phyloP scores from a whole-genome alignment of 2,888 invertebrate genomes.

The Molanna angustata region DNA sequence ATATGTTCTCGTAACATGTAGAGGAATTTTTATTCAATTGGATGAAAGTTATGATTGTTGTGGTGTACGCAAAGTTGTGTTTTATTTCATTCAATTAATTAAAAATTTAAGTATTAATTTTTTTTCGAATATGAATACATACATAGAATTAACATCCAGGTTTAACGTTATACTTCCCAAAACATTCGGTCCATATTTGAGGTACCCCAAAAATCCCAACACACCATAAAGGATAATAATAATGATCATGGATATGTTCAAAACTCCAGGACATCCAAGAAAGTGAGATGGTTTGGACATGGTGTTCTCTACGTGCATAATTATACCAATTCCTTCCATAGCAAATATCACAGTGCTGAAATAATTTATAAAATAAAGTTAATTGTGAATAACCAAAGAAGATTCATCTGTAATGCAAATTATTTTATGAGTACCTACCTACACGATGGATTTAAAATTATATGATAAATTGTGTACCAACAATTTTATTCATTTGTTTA shows the following conservation, averaged over 20 bases:
- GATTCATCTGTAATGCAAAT: too few relatives aligned
- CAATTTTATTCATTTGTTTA: too few relatives aligned
- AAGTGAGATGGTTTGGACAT: constrained; percentile 83
- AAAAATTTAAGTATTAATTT: not conserved
- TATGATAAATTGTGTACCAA: too few relatives aligned
- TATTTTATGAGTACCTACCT: too few relatives aligned
- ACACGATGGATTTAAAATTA: too few relatives aligned
- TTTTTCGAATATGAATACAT: constrained; percentile 41
- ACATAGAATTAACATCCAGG: constrained; percentile 64
- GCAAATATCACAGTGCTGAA: constrained; percentile 91
- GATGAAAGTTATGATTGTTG: too few relatives aligned
- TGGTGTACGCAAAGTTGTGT: not conserved
- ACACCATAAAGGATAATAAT: constrained; percentile 76
- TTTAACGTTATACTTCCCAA: constrained; percentile 80
- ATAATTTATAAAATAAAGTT: too few relatives aligned
- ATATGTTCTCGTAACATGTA: too few relatives aligned
- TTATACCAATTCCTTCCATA: constrained; percentile 93
- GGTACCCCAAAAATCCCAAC: constrained; percentile 88
- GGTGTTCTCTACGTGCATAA: constrained; percentile 89
- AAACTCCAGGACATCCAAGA: constrained; percentile 77
- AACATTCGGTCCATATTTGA: constrained; percentile 72
- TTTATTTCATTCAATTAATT: not conserved
- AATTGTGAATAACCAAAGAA: too few relatives aligned
- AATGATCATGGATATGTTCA: constrained; percentile 83
- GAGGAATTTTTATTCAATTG: too few relatives aligned